A percentile compares a stretch with the other conserved stretches of the same genome.
Conservation (phyloP, 2,888 invertebrate species). For the Chrysolina oricalcia region DNA sequence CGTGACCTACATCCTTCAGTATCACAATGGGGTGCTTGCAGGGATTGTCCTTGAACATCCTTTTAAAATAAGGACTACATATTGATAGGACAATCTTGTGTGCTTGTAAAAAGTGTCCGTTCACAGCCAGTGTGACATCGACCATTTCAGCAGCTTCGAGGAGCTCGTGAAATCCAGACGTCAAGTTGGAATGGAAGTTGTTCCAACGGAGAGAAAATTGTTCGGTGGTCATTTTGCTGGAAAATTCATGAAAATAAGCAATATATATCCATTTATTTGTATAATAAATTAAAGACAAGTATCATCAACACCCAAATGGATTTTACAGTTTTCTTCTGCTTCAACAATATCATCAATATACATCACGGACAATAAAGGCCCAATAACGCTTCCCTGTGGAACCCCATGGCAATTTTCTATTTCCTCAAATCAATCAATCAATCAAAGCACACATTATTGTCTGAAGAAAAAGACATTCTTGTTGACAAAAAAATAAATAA, state of each 20-base stretch:
- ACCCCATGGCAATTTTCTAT: too few species aligned
- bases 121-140: conserved; percentile 85
- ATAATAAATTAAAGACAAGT: too few species aligned
- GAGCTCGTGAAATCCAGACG: conserved; percentile 82
- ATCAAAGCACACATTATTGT: too few species aligned
- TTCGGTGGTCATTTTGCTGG: conserved; percentile 73
- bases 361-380: too few species aligned
- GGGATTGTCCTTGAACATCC: conserved; percentile 82
- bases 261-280: too few species aligned
- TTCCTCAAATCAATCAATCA: too few species aligned
- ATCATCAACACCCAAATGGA: too few species aligned
- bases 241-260: conserved; percentile 45
- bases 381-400: too few species aligned
- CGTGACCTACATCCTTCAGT: conserved; percentile 80
- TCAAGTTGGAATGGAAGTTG: conserved; percentile 84
- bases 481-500: too few species aligned
- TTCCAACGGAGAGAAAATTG: conserved; percentile 86
- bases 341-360: too few species aligned
- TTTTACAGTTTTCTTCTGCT: too few species aligned
- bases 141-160: conserved; percentile 83
- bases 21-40: conserved; percentile 85
- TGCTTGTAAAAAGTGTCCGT: conserved; percentile 84
- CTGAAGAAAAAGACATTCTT: too few species aligned
- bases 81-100: conserved; percentile 86
- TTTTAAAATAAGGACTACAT: conserved; percentile 86